Evolutionary conservation across 2,888 invertebrate species (phyloP).

Genomic region (Agriopis marginaria): DNA sequence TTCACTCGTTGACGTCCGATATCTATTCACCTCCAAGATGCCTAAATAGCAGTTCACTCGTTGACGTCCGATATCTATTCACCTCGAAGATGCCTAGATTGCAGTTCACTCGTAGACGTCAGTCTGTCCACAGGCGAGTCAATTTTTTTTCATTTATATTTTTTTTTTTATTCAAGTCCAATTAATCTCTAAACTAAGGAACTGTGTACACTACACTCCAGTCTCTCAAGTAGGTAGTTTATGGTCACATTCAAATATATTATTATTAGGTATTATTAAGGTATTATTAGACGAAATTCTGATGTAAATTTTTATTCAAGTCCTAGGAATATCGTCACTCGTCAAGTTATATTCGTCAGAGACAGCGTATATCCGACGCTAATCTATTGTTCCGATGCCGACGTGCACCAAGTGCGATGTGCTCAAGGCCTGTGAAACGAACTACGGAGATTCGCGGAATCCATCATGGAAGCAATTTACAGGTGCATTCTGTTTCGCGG

Average conservation of each 20-base stretch:
- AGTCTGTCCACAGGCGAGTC: not conserved
- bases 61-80: too few species aligned
- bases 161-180: too few species aligned
- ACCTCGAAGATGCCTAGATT: too few species aligned
- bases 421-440: constrained; percentile 24
- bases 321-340: not conserved
- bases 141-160: too few species aligned
- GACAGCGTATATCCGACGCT: not conserved
- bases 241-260: not conserved
- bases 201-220: not conserved
- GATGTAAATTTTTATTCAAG: not conserved
- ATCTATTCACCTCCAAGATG: too few species aligned
- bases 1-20: too few species aligned
- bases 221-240: not conserved
- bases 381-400: not conserved
- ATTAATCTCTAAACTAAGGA: not conserved
- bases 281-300: not conserved
- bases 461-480: constrained; percentile 6
- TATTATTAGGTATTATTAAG: too few species aligned
- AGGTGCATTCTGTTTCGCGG: not conserved
- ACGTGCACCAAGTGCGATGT: constrained; percentile 19
- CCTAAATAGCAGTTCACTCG: too few species aligned
- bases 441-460: constrained; percentile 8
- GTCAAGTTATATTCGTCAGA: not conserved
- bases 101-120: too few species aligned